Base-by-base conservation (phyloP, 2,797 vertebrate species). In the Myotis planiceps region DNA sequence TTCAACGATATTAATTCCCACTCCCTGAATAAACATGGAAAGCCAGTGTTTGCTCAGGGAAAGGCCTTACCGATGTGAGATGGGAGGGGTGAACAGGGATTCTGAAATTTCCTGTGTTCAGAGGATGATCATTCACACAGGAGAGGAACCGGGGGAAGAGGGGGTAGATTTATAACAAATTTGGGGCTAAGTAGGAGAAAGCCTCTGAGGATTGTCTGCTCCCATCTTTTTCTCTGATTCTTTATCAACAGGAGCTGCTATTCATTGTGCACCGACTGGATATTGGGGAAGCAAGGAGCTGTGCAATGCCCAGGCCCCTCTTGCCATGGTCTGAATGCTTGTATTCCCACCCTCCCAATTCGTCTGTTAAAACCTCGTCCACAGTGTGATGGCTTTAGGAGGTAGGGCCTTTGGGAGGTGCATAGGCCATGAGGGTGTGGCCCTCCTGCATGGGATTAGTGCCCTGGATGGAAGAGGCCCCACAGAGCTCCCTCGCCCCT, bases 1-100 rank as follows among this genome's bases (percentile, higher is more conserved):
- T 95, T 49, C 87, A 18, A 21, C 0, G 60, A 68, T 76, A 81
- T 89, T 47, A 96, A 89, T 94, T 94, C 80, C 81, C 25, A 53
- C 53, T 94, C 80, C 86, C 63, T 87, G 83, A 91, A 81, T 87
- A 94, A 81, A 87, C 9, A 21, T 0, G 12, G 68, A 16, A 66
- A 49, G 60, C 45, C 19, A 76, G 39, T 53, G 51, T 92, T 92
- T n/a, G 58, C 65, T 53, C 45, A 66, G 85, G 51, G 58, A 90
- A 78, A 93, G 69, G 34, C 32, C 49, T 84, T 2, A 0, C 13
- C 4, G 8, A 55, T 2, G 4, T 15, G 51, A 58, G 37, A n/a
- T 23, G 39, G 76, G 34, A 3, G 2, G 6, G 6, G 49, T 3
- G 27, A 66, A 7, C 39, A n/a, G 63, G 25, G 76, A 53, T 15